Conservation (phyloP, 2,113 vertebrate genomes). For the Hystrix brachyura region DNA sequence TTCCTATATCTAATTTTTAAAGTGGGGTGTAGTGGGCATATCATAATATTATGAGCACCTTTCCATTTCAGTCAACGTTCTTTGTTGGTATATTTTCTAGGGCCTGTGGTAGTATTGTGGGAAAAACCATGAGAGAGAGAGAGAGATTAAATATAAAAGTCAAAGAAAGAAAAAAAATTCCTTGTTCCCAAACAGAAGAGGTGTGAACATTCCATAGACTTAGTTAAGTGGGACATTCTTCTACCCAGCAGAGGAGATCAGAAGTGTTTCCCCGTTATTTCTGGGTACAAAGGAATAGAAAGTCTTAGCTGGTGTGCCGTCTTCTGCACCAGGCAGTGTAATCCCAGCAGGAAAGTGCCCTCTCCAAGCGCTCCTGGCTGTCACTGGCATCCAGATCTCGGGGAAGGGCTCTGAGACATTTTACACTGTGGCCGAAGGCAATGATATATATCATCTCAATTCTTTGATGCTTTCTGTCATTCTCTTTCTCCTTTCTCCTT, state of each 20-base stretch:
- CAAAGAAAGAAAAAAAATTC: not conserved
- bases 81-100: not conserved
- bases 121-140: not conserved
- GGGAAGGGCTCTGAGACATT: not conserved
- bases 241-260: not conserved
- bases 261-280: not conserved
- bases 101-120: not conserved
- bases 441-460: not conserved
- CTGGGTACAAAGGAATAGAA: not conserved
- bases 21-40: not conserved
- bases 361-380: not conserved
- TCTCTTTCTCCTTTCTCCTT: not conserved
- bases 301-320: not conserved
- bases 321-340: not conserved
- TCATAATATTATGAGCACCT: not conserved
- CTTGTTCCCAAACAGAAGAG: not conserved
- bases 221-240: not conserved
- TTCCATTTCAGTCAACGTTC: conserved; percentile 3
- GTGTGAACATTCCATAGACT: not conserved
- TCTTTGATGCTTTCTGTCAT: not conserved
- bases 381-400: not conserved
- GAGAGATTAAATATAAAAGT: not conserved
- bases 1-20: conserved; percentile 22
- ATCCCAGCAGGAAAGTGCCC: not conserved
- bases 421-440: not conserved